Evolutionary conservation across 2,888 invertebrate species (phyloP), one percentile per base, ranked within the genome.

Genomic region (Rhogogaster chlorosoma): DNA sequence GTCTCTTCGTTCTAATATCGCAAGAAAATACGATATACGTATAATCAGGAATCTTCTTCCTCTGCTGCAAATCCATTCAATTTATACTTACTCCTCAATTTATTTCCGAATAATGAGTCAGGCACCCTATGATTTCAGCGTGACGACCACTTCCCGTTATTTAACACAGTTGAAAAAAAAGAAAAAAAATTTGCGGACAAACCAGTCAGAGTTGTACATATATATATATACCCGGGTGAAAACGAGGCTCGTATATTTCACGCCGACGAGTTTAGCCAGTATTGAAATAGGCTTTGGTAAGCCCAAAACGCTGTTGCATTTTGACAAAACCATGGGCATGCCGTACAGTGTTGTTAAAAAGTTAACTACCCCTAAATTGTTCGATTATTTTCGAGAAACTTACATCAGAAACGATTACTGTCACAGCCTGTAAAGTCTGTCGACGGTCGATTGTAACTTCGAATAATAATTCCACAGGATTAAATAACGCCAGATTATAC

Each of bases 211-310:
- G 61, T n/a, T n/a, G n/a, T n/a, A n/a, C n/a, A n/a, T n/a, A n/a
- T n/a, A n/a, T 38, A 38, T 10, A 42, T 5, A 18, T 5, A 42
- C 36, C 61, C 22, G 57, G 12, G 6, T 61, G 29, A 38, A 61
- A 73, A 85, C 84, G 85, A 80, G 61, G 80, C 57, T 38, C 80
- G 80, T 80, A 78, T 78, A 61, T 80, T 80, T 80, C 61, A 80
- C 80, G 80, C 22, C 82, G 57, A 91, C 92, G 89, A 88, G 92
- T 92, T 90, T 89, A 88, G 86, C 89, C 67, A 87, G 92, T 92
- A 92, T 91, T 90, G 87, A 91, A 92, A 92, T 91, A 86, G 88
- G 86, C 89, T 87, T 61, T 36, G 61, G 61, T 36, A 38, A 57
- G 22, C 78, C 61, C 45, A 36, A 18, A 80, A 80, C 78, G 38